Percentiles rank a stretch among this genome's conserved stretches.
phyloP scores from a whole-genome alignment of 2,888 invertebrate genomes.

The Sarcophaga caerulescens region DNA sequence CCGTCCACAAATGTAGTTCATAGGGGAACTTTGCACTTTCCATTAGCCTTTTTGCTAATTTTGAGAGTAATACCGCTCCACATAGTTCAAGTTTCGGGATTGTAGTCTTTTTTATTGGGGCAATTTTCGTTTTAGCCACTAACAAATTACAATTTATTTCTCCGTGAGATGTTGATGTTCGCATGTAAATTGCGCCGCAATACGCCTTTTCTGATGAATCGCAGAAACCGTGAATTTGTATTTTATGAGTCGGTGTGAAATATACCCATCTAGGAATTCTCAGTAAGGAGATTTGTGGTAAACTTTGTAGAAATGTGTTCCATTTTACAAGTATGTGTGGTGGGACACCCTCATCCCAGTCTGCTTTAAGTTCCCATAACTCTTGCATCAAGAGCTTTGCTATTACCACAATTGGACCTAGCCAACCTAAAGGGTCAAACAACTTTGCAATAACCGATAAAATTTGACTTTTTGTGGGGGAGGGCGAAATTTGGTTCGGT shows the following conservation, averaged over 20 bases:
- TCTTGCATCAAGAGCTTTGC: no score
- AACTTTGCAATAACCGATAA: constrained; percentile 7
- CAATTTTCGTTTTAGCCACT: no score
- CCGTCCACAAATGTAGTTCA: neutral
- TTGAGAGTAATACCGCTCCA: neutral
- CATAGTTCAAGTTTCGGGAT: neutral
- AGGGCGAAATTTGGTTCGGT: neutral
- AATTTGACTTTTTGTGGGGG: constrained; percentile 1
- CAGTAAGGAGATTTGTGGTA: neutral
- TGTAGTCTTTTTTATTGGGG: neutral
- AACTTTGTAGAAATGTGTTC: no score
- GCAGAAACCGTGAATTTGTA: constrained; percentile 8
- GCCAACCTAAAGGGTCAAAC: neutral
- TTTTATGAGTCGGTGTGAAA: neutral
- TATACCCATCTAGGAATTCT: neutral
- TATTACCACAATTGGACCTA: no score
- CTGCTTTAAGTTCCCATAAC: neutral
- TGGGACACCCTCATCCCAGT: no score
- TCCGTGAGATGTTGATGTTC: neutral
- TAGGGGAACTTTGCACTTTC: neutral
- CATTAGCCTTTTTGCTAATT: neutral
- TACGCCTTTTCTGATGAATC: neutral
- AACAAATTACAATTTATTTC: neutral
- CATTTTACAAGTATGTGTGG: no score
- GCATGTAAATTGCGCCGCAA: neutral